These are phyloP conservation scores for Anthophora plumipes DNA, from an alignment of 2,888 invertebrate species.

Conservation along the genomic window DNA sequence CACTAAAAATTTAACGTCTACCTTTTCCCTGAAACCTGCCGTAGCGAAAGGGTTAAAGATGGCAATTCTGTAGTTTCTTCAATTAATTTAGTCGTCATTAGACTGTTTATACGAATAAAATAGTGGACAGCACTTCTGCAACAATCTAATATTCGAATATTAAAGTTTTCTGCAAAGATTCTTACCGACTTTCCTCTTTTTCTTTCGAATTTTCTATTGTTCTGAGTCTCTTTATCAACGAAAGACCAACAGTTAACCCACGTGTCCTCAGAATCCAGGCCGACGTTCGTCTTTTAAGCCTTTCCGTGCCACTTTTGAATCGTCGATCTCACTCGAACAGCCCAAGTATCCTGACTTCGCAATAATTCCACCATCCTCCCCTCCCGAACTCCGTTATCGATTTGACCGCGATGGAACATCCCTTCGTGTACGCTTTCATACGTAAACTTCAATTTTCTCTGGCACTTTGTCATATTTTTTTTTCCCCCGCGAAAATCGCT, in stretches of 20 bases:
- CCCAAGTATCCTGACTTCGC: constrained; percentile 68
- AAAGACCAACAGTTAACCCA: constrained; percentile 12
- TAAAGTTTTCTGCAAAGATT: background rate
- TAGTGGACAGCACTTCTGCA: too few relatives aligned
- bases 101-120: too few relatives aligned
- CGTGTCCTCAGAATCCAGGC: constrained; percentile 24
- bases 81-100: too few relatives aligned
- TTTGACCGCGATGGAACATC: constrained; percentile 53
- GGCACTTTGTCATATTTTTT: background rate
- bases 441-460: constrained; percentile 51
- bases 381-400: constrained; percentile 59
- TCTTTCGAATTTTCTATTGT: background rate
- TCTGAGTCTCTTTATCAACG: background rate
- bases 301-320: constrained; percentile 34
- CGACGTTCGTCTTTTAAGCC: constrained; percentile 47
- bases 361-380: constrained; percentile 64
- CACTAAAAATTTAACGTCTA: too few relatives aligned
- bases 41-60: too few relatives aligned
- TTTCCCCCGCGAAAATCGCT: background rate
- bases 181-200: background rate
- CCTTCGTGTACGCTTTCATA: background rate
- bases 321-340: constrained; percentile 65
- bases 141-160: too few relatives aligned
- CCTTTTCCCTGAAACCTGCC: too few relatives aligned
- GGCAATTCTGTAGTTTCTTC: too few relatives aligned